Conservation (phyloP, 2,888 invertebrate species). For the Mesoligia furuncula region DNA sequence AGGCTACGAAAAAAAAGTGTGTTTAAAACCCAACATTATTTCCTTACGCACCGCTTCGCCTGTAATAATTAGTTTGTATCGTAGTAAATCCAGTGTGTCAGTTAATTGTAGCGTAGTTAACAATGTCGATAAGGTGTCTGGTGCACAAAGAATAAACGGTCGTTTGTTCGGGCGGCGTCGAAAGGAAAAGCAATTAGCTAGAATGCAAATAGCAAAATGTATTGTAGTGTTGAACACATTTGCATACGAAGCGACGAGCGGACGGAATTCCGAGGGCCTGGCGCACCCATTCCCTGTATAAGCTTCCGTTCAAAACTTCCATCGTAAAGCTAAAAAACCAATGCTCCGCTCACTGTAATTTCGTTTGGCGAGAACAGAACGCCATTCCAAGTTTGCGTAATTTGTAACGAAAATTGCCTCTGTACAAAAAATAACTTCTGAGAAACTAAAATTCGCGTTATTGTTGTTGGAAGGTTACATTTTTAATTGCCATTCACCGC, state of each 20-base stretch:
- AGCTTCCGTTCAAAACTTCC: constrained; percentile 79
- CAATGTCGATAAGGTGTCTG: constrained; percentile 76
- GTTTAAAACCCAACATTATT: not conserved
- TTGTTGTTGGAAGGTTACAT: constrained; percentile 40
- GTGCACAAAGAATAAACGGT: constrained; percentile 78
- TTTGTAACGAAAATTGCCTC: constrained; percentile 60
- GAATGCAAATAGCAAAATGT: constrained; percentile 86
- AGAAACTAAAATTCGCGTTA: constrained; percentile 45
- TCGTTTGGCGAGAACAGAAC: constrained; percentile 47
- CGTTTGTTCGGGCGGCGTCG: constrained; percentile 78
- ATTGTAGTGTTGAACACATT: constrained; percentile 84
- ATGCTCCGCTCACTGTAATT: constrained; percentile 65
- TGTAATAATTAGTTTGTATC: constrained; percentile 22
- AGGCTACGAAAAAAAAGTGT: not conserved
- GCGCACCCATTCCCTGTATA: constrained; percentile 71
- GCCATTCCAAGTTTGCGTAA: constrained; percentile 58
- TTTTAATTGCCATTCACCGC: constrained; percentile 65
- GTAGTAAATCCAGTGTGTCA: constrained; percentile 54
- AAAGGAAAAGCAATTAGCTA: constrained; percentile 88
- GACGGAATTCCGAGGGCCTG: constrained; percentile 76
- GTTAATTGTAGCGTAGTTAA: constrained; percentile 67
- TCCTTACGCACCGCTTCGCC: not conserved
- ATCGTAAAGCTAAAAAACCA: constrained; percentile 77
- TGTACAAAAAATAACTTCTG: constrained; percentile 40
- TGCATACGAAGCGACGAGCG: constrained; percentile 83